Percentiles rank a stretch among this genome's conserved stretches.
These are phyloP conservation scores for Salticus scenicus DNA, from an alignment of 2,888 invertebrate species.

Conservation along the genomic window DNA sequence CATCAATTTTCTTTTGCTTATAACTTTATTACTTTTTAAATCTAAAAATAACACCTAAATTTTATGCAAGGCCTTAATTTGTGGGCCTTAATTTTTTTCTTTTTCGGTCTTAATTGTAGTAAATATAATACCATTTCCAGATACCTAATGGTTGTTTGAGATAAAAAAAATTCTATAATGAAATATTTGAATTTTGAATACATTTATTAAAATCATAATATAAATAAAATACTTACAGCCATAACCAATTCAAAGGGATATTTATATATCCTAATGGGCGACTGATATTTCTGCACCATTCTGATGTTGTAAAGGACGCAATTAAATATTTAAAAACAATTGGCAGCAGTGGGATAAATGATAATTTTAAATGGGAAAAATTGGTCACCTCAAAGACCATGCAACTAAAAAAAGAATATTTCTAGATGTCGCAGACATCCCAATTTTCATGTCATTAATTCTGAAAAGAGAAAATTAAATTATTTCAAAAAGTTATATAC, in stretches of 20 bases:
- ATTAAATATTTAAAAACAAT: conserved; percentile 2
- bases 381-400: conserved; percentile 9
- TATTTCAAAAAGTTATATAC: too few species aligned
- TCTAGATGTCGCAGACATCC: conserved; percentile 8
- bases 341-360: conserved; percentile 32
- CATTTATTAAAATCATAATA: too few species aligned
- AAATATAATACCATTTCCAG: too few species aligned
- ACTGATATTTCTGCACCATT: conserved; percentile 97
- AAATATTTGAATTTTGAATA: too few species aligned
- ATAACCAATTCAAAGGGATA: conserved; percentile 96
- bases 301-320: conserved; percentile 17
- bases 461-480: conserved; percentile 21
- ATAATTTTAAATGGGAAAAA: conserved; percentile 19
- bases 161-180: too few species aligned
- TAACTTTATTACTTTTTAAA: too few species aligned
- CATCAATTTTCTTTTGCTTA: too few species aligned
- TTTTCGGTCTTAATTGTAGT: too few species aligned
- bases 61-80: too few species aligned
- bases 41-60: too few species aligned
- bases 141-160: too few species aligned
- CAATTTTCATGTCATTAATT: conserved; percentile 2
- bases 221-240: conserved; percentile 83
- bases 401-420: conserved; percentile 55
- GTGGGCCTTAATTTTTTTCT: too few species aligned
- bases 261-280: conserved; percentile 95